These are phyloP conservation scores for Atlantisia rogersi DNA, from an alignment of 2,113 vertebrate genomes.

Conservation along the genomic window DNA sequence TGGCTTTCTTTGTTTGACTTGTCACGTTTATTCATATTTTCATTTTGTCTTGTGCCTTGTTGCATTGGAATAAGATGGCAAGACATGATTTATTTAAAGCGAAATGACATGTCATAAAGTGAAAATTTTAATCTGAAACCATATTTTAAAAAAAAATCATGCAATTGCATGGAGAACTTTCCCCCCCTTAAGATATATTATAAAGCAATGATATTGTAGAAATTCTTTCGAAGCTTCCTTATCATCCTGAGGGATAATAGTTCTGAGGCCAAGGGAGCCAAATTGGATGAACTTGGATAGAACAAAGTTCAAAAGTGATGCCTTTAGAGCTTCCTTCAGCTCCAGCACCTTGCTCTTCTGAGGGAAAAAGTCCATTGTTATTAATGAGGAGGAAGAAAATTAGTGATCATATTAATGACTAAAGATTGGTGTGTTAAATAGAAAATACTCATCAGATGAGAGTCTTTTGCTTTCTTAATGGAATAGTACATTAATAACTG, in stretches of 20 bases:
- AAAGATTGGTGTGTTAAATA: neutral
- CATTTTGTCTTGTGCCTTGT: neutral
- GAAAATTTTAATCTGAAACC: neutral
- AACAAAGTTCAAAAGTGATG: neutral
- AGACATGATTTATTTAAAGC: neutral
- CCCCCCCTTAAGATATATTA: neutral
- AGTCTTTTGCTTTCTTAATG: neutral
- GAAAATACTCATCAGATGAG: neutral
- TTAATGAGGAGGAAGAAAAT: neutral
- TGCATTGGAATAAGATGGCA: neutral
- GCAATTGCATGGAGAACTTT: neutral
- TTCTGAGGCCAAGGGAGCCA: neutral
- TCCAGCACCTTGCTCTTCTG: neutral
- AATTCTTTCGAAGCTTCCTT: neutral
- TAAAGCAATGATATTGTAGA: neutral
- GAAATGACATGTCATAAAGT: neutral
- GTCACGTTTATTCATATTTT: neutral
- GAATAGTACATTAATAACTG: neutral
- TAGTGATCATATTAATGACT: neutral
- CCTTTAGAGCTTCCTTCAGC: neutral
- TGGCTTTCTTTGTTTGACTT: neutral
- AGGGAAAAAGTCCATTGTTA: neutral
- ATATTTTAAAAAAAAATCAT: neutral
- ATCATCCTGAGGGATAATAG: neutral
- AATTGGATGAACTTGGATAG: neutral